A percentile compares a stretch with the other conserved stretches of the same genome.
Conservation (phyloP, 53 echinoderm and acorn worm genomes). For the Crossaster papposus region DNA sequence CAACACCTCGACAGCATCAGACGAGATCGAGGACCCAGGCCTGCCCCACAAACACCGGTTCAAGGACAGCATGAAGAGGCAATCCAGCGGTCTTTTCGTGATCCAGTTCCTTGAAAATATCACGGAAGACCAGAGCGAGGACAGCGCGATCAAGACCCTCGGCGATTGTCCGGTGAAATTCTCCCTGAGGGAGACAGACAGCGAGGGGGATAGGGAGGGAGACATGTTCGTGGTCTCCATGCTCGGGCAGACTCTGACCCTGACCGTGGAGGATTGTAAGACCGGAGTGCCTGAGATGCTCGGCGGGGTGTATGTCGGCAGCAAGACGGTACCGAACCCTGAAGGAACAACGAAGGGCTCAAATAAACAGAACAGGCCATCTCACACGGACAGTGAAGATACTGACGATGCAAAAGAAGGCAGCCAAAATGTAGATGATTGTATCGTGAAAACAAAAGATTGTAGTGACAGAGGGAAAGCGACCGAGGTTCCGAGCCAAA, state of each 20-base stretch:
- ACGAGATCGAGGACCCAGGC: background rate
- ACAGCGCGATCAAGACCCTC: background rate
- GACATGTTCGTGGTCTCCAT: conserved; percentile 60
- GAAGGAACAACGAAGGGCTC: background rate
- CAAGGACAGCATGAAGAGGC: background rate
- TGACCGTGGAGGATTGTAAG: conserved; percentile 17
- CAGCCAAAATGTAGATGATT: background rate
- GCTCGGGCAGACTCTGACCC: conserved; percentile 41
- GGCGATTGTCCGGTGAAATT: background rate
- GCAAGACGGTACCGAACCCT: background rate
- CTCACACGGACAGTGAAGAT: background rate
- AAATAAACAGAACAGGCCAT: background rate
- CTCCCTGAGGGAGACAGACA: conserved; percentile 21
- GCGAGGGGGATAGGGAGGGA: background rate
- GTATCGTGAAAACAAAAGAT: background rate
- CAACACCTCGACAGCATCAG: background rate
- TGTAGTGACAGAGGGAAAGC: background rate
- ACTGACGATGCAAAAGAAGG: background rate
- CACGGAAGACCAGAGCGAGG: conserved; percentile 1
- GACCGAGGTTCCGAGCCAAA: background rate
- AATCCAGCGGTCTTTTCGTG: conserved; percentile 45
- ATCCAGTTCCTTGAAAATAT: conserved; percentile 28
- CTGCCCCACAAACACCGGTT: background rate
- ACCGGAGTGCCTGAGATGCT: conserved; percentile 38
- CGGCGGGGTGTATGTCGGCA: conserved; percentile 48